Conservation (phyloP, 2,888 invertebrate genomes). For the Dioctria linearis region DNA sequence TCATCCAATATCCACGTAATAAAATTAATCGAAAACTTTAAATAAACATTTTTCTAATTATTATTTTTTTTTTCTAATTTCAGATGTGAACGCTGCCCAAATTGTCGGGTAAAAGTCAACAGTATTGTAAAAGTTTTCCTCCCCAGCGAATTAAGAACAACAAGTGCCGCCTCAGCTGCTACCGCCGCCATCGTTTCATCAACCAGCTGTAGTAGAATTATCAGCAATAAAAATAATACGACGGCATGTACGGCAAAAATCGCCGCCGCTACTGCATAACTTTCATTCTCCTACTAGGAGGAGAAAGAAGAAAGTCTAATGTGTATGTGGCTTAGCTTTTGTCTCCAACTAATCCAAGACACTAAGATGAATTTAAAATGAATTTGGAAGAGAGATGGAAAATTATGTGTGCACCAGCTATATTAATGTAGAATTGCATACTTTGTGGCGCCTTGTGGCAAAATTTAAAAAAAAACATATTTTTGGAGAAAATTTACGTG, state of each 20-base stretch:
- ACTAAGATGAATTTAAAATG: background rate
- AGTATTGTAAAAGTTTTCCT: conserved; percentile 69
- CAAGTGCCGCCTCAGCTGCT: background rate
- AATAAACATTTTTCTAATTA: too few relatives aligned
- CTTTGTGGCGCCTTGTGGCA: background rate
- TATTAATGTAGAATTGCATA: background rate
- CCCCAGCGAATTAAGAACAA: conserved; percentile 68
- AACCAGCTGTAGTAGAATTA: conserved; percentile 43
- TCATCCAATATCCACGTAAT: too few relatives aligned
- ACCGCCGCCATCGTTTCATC: conserved; percentile 10
- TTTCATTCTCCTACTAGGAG: background rate
- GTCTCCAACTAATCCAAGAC: background rate
- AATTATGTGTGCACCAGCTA: conserved; percentile 5
- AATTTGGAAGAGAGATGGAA: too few relatives aligned
- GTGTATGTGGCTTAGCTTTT: conserved; percentile 20
- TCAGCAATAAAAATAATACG: conserved; percentile 1
- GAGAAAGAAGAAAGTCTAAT: background rate
- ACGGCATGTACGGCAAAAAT: conserved; percentile 39
- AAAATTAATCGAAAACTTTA: too few relatives aligned
- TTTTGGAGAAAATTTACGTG: conserved; percentile 10
- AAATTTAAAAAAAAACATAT: background rate
- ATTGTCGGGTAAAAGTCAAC: conserved; percentile 68
- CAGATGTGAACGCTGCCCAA: conserved; percentile 70
- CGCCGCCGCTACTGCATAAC: conserved; percentile 37
- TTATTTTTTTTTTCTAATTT: conserved; percentile 46